Conservation (phyloP, 1,140 invertebrate species). For the Drosophila malerkotliana region DNA sequence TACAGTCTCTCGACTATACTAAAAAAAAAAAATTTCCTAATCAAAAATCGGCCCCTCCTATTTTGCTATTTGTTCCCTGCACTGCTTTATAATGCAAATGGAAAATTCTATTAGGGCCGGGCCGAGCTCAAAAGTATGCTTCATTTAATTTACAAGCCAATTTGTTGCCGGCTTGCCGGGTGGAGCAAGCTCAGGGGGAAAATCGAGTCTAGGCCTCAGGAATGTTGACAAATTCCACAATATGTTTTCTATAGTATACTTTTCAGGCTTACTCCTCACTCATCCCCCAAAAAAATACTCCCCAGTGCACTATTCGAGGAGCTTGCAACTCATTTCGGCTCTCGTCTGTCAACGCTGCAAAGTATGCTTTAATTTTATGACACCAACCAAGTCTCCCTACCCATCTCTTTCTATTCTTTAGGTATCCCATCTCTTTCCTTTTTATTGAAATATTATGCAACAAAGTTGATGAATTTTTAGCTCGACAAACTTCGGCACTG, state of each 20-base stretch:
- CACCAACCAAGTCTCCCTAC: constrained; percentile 28
- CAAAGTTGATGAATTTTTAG: constrained; percentile 83
- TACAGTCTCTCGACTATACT: constrained; percentile 7
- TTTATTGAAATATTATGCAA: constrained; percentile 83
- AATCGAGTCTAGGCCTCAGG: constrained; percentile 8
- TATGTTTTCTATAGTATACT: constrained; percentile 52
- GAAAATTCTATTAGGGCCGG: constrained; percentile 64
- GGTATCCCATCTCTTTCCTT: constrained; percentile 5
- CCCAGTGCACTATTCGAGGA: constrained; percentile 73
- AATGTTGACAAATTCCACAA: constrained; percentile 62
- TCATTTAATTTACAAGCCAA: constrained; percentile 71
- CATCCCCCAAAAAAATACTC: constrained; percentile 53
- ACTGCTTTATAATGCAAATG: constrained; percentile 61
- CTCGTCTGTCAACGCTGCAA: constrained; percentile 47
- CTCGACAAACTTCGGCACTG: constrained; percentile 60
- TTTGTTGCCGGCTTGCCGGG: constrained; percentile 47
- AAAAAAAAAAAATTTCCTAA: constrained; percentile 13
- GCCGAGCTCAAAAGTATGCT: constrained; percentile 32
- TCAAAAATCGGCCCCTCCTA: constrained; percentile 25
- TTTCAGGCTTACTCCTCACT: not conserved
- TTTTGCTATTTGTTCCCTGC: constrained; percentile 17
- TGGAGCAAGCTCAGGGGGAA: no score
- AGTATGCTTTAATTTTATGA: constrained; percentile 79
- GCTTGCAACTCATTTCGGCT: constrained; percentile 42
- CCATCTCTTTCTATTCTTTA: not conserved